Evolutionary conservation across 1,140 invertebrate species (phyloP).

Genomic region (Diorhabda sublineata): DNA sequence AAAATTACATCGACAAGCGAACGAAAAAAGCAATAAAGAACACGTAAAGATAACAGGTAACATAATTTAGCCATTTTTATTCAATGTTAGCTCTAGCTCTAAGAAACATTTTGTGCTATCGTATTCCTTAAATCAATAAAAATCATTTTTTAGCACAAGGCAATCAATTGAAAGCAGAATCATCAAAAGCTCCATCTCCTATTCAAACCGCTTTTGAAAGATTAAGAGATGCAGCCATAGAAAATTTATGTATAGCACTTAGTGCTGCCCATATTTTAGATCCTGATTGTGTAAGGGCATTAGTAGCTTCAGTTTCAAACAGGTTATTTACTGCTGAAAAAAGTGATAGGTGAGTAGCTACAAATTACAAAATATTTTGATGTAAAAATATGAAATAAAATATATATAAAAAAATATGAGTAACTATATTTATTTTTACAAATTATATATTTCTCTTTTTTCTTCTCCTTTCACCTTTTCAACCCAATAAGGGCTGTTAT

Average conservation of each 20-base stretch:
- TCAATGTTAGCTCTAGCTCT: too few relatives aligned
- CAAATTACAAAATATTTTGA: neutral
- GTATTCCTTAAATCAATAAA: too few relatives aligned
- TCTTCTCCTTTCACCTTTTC: too few relatives aligned
- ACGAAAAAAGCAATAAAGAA: conserved; percentile 61
- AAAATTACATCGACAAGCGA: conserved; percentile 75
- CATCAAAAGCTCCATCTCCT: conserved; percentile 44
- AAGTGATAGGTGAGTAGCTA: conserved; percentile 60
- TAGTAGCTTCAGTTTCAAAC: conserved; percentile 92
- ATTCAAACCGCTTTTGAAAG: conserved; percentile 76
- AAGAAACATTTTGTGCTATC: too few relatives aligned
- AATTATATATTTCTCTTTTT: too few relatives aligned
- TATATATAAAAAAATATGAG: too few relatives aligned
- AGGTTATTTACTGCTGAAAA: conserved; percentile 87
- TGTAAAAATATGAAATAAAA: conserved; percentile 3
- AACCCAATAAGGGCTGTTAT: too few relatives aligned
- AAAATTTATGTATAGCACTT: conserved; percentile 90
- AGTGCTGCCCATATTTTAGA: conserved; percentile 84
- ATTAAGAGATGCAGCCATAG: conserved; percentile 87
- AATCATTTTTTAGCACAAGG: conserved; percentile 52
- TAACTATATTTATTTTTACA: too few relatives aligned
- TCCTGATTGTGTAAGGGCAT: conserved; percentile 86
- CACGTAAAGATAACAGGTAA: conserved; percentile 57
- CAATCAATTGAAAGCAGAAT: conserved; percentile 48
- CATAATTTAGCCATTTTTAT: neutral